Evolutionary conservation across 2,888 invertebrate species (phyloP), one percentile per base, ranked within the genome.

Genomic region (Nesidiocoris tenuis): DNA sequence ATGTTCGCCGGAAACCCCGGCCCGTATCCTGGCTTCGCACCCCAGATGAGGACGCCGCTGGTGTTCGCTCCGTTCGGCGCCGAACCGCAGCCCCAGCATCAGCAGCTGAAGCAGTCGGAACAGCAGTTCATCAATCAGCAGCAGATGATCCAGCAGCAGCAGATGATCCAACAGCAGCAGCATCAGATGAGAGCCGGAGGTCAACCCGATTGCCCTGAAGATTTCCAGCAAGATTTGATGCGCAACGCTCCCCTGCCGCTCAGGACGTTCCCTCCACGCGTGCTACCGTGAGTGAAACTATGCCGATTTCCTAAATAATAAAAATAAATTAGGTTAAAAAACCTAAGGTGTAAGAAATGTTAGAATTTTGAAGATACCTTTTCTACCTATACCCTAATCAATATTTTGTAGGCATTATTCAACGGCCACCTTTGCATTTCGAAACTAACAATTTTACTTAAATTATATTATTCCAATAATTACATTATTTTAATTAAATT

Each of bases 11-110:
- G 59, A n/a, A 16, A 3, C n/a, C 59, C 19, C 7, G 3, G 3
- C 59, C 59, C 59, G 3, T 9, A 7, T n/a, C n/a, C 55, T 54
- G n/a, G 9, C 55, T 9, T n/a, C n/a, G 17, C 3, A 5, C 59
- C 59, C n/a, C 3, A n/a, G 3, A n/a, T 19, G 17, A 59, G 19
- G 5, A 9, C 59, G 5, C 59, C 59, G 59, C 59, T 19, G 3
- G n/a, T n/a, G n/a, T n/a, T n/a, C n/a, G 67, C 67, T 3, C 67
- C 67, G n/a, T 67, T 55, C 22, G 67, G 67, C 2, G 1, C 55
- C 67, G 56, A 67, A 22, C 67, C 39, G 19, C 19, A 22, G 22
- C 23, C 1, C 1, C 65, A 65, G 39, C 19, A 24, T 39, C 65
- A n/a, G n/a, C 39, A 67, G 17, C 54, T 56, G 66, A 66, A 12